These are phyloP conservation scores for Notothenia rossii DNA, from an alignment of 2,113 vertebrate genomes.

Conservation along the genomic window DNA sequence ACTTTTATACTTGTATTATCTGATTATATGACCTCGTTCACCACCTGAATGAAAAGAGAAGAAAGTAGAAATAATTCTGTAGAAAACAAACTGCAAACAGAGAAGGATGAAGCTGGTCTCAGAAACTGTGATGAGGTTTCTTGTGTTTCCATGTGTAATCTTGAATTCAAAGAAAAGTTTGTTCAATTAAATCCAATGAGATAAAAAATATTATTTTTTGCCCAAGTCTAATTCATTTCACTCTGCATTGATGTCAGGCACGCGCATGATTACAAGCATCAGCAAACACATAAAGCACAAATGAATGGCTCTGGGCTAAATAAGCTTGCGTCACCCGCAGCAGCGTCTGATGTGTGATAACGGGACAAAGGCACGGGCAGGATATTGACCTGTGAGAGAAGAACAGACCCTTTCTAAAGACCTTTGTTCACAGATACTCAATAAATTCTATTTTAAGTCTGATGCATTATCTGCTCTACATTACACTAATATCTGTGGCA, in stretches of 20 bases:
- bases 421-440: conserved; percentile 55
- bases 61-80: conserved; percentile 17
- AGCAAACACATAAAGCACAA: conserved; percentile 57
- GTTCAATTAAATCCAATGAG: conserved; percentile 70
- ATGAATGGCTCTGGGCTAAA: conserved; percentile 56
- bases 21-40: conserved; percentile 13
- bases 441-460: conserved; percentile 68
- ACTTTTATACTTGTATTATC: conserved; percentile 49
- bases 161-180: conserved; percentile 53
- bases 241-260: conserved; percentile 46
- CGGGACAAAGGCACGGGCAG: conserved; percentile 71
- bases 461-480: conserved; percentile 47
- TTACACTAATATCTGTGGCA: conserved; percentile 47
- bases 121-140: conserved; percentile 34
- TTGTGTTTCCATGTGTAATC: conserved; percentile 65
- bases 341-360: conserved; percentile 69
- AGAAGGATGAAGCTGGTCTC: conserved; percentile 54
- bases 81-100: conserved; percentile 23
- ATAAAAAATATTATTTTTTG: conserved; percentile 21
- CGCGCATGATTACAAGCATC: conserved; percentile 69
- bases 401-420: conserved; percentile 52
- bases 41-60: background rate
- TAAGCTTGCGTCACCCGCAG: conserved; percentile 62
- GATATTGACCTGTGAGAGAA: conserved; percentile 79
- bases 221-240: conserved; percentile 68